These are phyloP conservation scores for Plumapathes pennacea DNA, from an alignment of 92 coral and sea anemone species.

Conservation along the genomic window DNA sequence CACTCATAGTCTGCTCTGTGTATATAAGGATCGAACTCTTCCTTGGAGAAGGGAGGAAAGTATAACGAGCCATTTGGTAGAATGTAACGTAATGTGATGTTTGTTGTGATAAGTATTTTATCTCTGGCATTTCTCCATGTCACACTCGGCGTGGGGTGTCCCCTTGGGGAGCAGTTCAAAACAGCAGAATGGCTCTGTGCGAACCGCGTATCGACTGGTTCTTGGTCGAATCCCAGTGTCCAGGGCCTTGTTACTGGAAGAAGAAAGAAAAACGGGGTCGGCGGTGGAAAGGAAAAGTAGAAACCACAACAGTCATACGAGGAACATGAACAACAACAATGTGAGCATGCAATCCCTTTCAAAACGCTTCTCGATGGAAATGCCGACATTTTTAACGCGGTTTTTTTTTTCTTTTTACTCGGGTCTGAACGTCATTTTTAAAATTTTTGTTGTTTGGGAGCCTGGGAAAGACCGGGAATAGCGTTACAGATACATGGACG, in stretches of 20 bases:
- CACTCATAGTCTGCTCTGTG: slow-evolving; percentile 87
- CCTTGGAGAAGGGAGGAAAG: slow-evolving; percentile 82
- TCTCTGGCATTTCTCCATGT: slow-evolving; percentile 70
- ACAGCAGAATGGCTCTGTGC: slow-evolving; percentile 85
- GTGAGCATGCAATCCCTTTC: too few relatives aligned
- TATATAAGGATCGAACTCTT: slow-evolving; percentile 53
- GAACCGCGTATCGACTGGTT: slow-evolving; percentile 91
- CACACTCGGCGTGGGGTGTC: slow-evolving; percentile 61
- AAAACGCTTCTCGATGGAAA: too few relatives aligned
- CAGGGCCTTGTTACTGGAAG: slow-evolving; percentile 54
- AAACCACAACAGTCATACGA: too few relatives aligned
- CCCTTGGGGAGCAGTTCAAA: slow-evolving; percentile 70
- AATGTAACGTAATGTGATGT: slow-evolving; percentile 73
- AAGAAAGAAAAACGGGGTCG: slow-evolving; percentile 3
- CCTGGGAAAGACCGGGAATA: too few relatives aligned
- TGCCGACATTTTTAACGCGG: too few relatives aligned
- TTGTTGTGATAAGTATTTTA: slow-evolving; percentile 27
- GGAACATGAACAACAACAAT: too few relatives aligned
- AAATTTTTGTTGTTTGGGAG: too few relatives aligned
- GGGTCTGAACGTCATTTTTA: too few relatives aligned
- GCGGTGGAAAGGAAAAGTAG: too few relatives aligned
- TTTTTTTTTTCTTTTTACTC: too few relatives aligned
- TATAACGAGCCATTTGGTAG: slow-evolving; percentile 78
- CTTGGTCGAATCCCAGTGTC: slow-evolving; percentile 81
- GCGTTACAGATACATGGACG: too few relatives aligned